Percentiles rank a stretch among this genome's conserved stretches.
Conservation (phyloP, 2,888 invertebrate species). For the Alitta virens region DNA sequence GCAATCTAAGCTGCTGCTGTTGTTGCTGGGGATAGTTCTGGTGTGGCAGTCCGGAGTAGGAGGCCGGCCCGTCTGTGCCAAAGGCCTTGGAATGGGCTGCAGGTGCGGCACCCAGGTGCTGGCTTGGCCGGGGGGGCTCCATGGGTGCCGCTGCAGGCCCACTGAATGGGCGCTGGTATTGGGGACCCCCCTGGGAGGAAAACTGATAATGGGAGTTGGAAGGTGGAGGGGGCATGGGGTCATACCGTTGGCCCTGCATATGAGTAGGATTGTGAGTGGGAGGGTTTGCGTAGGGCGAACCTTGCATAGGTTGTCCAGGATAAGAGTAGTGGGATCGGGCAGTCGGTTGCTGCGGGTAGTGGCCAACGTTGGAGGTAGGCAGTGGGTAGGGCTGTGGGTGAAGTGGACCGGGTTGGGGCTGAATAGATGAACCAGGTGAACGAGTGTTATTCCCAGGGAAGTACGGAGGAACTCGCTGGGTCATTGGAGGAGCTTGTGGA, state of each 20-base stretch:
- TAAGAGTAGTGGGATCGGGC: too few species aligned
- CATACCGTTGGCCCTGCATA: neutral
- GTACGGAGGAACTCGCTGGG: neutral
- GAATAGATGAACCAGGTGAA: too few species aligned
- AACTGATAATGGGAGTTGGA: neutral
- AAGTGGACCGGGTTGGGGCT: too few species aligned
- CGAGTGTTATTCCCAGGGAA: neutral
- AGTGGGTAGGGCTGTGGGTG: neutral
- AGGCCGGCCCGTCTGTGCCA: neutral
- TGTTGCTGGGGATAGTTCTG: slow-evolving; percentile 4
- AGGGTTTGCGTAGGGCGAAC: neutral
- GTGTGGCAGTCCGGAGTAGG: neutral
- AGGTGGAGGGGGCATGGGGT: neutral
- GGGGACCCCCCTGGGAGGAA: neutral
- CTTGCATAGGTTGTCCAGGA: too few species aligned
- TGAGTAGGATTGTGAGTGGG: neutral
- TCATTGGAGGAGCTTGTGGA: neutral
- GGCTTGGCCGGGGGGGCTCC: slow-evolving; percentile 10
- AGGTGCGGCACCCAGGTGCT: neutral
- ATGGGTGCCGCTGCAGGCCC: slow-evolving; percentile 1
- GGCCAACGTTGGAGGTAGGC: neutral
- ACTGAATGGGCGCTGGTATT: neutral
- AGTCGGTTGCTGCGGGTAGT: neutral
- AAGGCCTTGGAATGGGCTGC: too few species aligned
- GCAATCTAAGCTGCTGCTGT: slow-evolving; percentile 1